Evolutionary conservation across 2,797 vertebrate genomes (phyloP), one percentile per base, ranked within the genome.

Genomic region (Rhinoraja longicauda): DNA sequence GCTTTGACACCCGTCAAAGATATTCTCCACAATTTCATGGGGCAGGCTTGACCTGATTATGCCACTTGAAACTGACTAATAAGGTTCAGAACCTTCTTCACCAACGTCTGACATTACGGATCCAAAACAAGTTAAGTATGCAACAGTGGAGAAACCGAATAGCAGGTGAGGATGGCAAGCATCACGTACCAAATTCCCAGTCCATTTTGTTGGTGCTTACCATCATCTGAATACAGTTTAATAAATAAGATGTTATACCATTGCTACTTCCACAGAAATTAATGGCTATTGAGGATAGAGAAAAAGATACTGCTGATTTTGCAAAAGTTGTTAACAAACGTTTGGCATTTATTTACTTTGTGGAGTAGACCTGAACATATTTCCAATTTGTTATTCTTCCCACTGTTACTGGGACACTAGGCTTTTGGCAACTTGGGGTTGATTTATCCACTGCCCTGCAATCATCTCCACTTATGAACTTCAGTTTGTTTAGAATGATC

Each of bases 341-440:
- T 32, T 64, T 64, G 57, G 4, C 32, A 32, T 36, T 64, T 36
- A 88, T 88, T 88, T 36, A 36, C 88, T 32, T 67, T 86, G 82
- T 88, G 29, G 19, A 57, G 79, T 57, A 24, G 79, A 29, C 24
- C 8, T 64, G 57, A 62, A 19, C 17, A 64, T 64, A 62, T 62
- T 82, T 39, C 39, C 45, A 10, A 82, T 45, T 82, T 82, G 8
- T 57, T 57, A 8, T 12, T 17, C 29, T 59, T 57, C 79, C 45
- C 45, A 82, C 24, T 82, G 45, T 86, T 86, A 5, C 29, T 86
- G 82, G 29, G 15, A 64, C 57, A 64, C 59, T 64, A 62, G 21
- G 81, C 45, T 32, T 86, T 86, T 86, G 62, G 59, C n/a, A 82
- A 39, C 45, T 53, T 81, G 78, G 39, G 32, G 77, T 81, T 81